phyloP scores from a whole-genome alignment of 1,140 invertebrate species.

The Papilio polyxenes region DNA sequence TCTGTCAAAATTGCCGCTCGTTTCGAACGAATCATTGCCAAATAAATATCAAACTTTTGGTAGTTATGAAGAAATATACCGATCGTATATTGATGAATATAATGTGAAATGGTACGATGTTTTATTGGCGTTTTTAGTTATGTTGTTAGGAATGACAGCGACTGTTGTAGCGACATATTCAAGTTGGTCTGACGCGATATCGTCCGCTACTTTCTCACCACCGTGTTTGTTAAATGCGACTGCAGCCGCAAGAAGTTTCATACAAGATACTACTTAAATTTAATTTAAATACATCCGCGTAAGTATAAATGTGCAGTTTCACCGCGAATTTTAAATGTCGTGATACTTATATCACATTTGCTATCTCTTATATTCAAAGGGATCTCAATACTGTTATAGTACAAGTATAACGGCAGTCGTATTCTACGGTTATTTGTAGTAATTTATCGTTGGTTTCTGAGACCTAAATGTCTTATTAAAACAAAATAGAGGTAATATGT shows the following conservation, averaged over 20 bases:
- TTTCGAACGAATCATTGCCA: slow-evolving; percentile 48
- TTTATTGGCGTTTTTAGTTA: slow-evolving; percentile 76
- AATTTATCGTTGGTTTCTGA: too few relatives aligned
- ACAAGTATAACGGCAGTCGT: too few relatives aligned
- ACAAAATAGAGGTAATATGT: too few relatives aligned
- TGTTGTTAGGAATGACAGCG: slow-evolving; percentile 81
- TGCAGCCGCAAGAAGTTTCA: slow-evolving; percentile 66
- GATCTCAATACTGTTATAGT: too few relatives aligned
- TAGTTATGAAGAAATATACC: slow-evolving; percentile 47
- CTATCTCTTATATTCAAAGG: too few relatives aligned
- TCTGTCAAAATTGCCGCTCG: slow-evolving; percentile 61
- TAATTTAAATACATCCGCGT: not conserved
- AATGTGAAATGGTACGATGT: slow-evolving; percentile 67
- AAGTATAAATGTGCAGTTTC: not conserved
- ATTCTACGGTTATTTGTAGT: too few relatives aligned
- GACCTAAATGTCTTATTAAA: too few relatives aligned
- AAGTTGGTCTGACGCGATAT: slow-evolving; percentile 82
- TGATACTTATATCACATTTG: too few relatives aligned
- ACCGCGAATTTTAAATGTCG: too few relatives aligned
- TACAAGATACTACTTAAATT: slow-evolving; percentile 43
- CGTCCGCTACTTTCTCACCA: slow-evolving; percentile 82
- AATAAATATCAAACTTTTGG: slow-evolving; percentile 69
- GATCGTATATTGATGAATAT: slow-evolving; percentile 49
- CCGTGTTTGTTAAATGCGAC: slow-evolving; percentile 84
- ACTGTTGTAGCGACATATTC: slow-evolving; percentile 83